phyloP scores from a whole-genome alignment of 37 sponge, comb jelly and placozoan genomes.

The Diacarnus erythraeanus region DNA sequence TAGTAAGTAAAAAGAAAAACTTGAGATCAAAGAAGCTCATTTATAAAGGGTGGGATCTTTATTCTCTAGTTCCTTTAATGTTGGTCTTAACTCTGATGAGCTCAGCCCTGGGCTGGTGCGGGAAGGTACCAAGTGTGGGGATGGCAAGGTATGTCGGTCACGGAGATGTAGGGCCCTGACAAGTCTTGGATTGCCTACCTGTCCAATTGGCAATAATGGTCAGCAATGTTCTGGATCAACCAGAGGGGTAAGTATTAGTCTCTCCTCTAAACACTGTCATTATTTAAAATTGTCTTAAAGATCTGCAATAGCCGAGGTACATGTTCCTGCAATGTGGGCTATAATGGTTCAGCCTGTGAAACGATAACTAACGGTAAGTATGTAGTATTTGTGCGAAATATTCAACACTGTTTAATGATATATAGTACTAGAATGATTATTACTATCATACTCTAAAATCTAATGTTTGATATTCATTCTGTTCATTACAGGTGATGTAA shows the following conservation, averaged over 20 bases:
- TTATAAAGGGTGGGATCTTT: too few relatives aligned
- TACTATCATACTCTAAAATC: not conserved
- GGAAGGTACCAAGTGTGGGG: conserved; percentile 42
- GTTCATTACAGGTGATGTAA: not conserved
- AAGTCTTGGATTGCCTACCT: not conserved
- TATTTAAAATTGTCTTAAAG: conserved; percentile 7
- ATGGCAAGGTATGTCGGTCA: not conserved
- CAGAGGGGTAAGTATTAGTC: conserved; percentile 58
- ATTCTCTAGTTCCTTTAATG: conserved; percentile 15
- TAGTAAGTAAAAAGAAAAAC: not conserved
- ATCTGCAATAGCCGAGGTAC: conserved; percentile 40
- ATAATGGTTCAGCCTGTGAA: conserved; percentile 45
- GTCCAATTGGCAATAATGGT: conserved; percentile 46
- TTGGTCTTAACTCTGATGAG: conserved; percentile 4
- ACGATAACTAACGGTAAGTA: not conserved
- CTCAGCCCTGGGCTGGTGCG: conserved; percentile 34
- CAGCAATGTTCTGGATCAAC: conserved; percentile 45
- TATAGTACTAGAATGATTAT: too few relatives aligned
- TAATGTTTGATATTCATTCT: too few relatives aligned
- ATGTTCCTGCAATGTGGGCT: conserved; percentile 66
- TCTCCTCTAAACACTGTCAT: too few relatives aligned
- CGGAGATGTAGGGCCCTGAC: conserved; percentile 11
- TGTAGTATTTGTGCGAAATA: too few relatives aligned
- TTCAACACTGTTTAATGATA: too few relatives aligned
- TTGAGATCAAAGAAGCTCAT: too few relatives aligned